Evolutionary conservation across 1,140 invertebrate genomes (phyloP).

Genomic region (Cardiocondyla obscurior): DNA sequence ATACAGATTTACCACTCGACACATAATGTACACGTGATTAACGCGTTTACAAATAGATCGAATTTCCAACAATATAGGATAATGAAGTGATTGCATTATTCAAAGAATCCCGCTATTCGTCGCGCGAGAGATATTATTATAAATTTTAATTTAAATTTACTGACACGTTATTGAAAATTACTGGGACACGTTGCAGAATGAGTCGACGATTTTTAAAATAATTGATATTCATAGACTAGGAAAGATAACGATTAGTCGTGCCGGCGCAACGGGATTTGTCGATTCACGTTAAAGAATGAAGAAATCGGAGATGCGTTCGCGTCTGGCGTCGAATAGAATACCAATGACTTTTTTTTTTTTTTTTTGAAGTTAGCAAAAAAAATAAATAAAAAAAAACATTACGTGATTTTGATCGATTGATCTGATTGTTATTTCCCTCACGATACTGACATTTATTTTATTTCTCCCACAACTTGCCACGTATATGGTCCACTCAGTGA

Average conservation of each 20-base stretch:
- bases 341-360: neutral
- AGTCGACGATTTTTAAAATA: neutral
- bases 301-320: neutral
- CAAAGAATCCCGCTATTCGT: constrained; percentile 25
- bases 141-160: constrained; percentile 46
- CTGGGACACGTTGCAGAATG: neutral
- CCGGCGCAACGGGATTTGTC: neutral
- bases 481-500: no score
- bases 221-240: neutral
- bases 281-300: neutral
- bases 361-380: no score
- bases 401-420: neutral
- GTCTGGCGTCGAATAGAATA: neutral
- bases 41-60: constrained; percentile 46
- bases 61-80: constrained; percentile 42
- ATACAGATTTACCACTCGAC: constrained; percentile 31
- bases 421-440: neutral
- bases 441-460: neutral
- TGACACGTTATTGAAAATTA: neutral
- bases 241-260: neutral
- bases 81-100: constrained; percentile 58
- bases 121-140: constrained; percentile 13
- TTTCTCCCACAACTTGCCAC: neutral
- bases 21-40: constrained; percentile 40
- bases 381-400: no score